These are phyloP conservation scores for Epiperipatus broadwayi DNA, from an alignment of 2,888 invertebrate genomes.

Conservation along the genomic window DNA sequence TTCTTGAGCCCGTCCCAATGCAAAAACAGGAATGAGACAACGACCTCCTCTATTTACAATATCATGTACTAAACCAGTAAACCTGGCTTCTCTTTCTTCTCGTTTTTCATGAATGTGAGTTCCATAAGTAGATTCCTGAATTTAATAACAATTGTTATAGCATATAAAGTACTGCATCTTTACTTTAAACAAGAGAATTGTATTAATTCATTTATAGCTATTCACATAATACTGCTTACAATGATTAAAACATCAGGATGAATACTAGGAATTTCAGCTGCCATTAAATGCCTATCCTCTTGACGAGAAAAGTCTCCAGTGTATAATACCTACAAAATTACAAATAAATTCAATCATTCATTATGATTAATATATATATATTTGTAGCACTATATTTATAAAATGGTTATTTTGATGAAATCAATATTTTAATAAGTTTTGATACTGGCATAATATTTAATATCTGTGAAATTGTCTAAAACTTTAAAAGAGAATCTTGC, in stretches of 20 bases:
- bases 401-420: no score
- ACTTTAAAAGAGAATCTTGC: no score
- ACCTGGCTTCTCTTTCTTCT: slow-evolving; percentile 83
- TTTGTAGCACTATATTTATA: no score
- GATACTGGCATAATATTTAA: no score
- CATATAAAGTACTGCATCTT: no score
- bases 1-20: slow-evolving; percentile 90
- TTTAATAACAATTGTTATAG: slow-evolving; percentile 11
- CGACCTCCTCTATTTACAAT: slow-evolving; percentile 92
- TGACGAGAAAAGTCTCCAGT: slow-evolving; percentile 97
- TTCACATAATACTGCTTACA: slow-evolving; percentile 38
- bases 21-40: slow-evolving; percentile 95
- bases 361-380: no score
- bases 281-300: slow-evolving; percentile 97
- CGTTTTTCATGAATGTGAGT: slow-evolving; percentile 97
- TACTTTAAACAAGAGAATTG: neutral
- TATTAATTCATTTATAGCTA: neutral
- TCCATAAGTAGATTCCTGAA: slow-evolving; percentile 89
- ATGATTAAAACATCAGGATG: slow-evolving; percentile 93
- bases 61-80: slow-evolving; percentile 79
- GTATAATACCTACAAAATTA: slow-evolving; percentile 44
- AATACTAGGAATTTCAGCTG: slow-evolving; percentile 90
- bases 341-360: no score
- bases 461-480: no score
- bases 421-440: no score